phyloP scores from a whole-genome alignment of 2,113 vertebrate species.

The Strix uralensis region DNA sequence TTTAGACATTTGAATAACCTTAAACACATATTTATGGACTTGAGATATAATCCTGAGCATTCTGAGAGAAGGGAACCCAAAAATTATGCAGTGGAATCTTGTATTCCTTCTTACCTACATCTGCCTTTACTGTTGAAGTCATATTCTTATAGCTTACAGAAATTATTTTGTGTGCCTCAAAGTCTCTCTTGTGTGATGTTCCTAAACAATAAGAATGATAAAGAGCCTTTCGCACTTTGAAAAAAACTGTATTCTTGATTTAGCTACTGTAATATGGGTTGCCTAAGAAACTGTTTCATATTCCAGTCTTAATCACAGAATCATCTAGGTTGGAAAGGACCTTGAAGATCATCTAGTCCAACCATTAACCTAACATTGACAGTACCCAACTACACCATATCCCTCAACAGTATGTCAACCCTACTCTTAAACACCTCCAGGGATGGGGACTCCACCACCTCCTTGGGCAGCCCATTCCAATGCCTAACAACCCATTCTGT shows the following conservation, averaged over 20 bases:
- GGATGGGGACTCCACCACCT: no score
- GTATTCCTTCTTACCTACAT: not conserved
- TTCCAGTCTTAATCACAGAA: not conserved
- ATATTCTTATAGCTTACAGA: fast-evolving
- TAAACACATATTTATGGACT: not conserved
- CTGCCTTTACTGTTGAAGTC: not conserved
- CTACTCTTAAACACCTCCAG: no score
- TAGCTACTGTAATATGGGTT: not conserved
- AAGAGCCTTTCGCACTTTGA: not conserved
- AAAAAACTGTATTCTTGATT: not conserved
- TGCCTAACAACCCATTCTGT: no score
- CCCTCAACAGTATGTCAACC: no score
- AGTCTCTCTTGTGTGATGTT: not conserved
- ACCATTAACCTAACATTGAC: no score
- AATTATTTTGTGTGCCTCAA: not conserved
- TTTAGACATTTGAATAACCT: not conserved
- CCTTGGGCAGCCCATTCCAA: no score
- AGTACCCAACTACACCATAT: no score
- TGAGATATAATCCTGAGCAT: not conserved
- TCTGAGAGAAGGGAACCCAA: not conserved
- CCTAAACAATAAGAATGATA: not conserved
- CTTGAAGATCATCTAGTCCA: no score
- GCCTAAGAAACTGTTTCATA: not conserved
- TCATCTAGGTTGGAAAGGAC: no score
- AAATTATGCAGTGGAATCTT: not conserved